These are phyloP conservation scores for Pseudomyrmex flavicornis DNA, from an alignment of 1,140 invertebrate species.

Conservation along the genomic window DNA sequence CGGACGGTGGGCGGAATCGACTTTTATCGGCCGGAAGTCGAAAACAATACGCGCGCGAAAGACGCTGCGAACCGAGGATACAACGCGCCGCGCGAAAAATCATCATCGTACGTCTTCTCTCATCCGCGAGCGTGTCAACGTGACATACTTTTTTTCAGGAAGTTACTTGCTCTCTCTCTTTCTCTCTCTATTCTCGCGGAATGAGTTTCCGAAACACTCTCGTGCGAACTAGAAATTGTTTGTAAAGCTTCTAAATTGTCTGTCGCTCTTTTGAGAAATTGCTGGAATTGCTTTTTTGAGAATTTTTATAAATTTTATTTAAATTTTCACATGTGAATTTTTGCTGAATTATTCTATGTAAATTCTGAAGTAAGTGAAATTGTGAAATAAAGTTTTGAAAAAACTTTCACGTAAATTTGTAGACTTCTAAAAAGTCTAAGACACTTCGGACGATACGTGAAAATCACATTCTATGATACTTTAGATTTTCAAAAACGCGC, in stretches of 20 bases:
- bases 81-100: conserved; percentile 8
- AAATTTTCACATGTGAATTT: too few relatives aligned
- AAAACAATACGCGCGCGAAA: conserved; percentile 82
- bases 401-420: background rate
- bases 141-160: conserved; percentile 9
- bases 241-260: background rate
- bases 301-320: too few relatives aligned
- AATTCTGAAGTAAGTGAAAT: background rate
- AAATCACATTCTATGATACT: conserved; percentile 33
- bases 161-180: background rate
- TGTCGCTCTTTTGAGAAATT: background rate
- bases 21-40: conserved; percentile 83
- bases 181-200: background rate
- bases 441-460: background rate
- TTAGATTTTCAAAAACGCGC: conserved; percentile 41
- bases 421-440: too few relatives aligned
- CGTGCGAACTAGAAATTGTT: background rate
- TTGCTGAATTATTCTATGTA: too few relatives aligned
- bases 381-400: background rate
- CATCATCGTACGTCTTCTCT: background rate
- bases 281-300: too few relatives aligned
- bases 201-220: background rate
- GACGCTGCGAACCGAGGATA: conserved; percentile 56
- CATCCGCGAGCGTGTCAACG: conserved; percentile 23
- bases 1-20: conserved; percentile 78